These are phyloP conservation scores for Drosophila baimaii DNA, from an alignment of 1,140 invertebrate species.

Conservation along the genomic window DNA sequence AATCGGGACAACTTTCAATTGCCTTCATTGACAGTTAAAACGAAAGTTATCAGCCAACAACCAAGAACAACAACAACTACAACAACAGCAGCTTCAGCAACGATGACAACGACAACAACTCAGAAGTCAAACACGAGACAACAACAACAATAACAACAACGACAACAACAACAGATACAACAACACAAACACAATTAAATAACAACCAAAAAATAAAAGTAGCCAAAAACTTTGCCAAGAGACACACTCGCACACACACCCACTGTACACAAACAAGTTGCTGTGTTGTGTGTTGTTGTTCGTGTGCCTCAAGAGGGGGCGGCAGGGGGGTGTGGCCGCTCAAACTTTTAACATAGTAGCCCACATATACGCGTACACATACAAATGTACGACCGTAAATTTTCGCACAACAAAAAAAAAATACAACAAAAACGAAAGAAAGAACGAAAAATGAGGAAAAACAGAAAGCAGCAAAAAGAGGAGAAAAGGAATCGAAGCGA, in stretches of 20 bases:
- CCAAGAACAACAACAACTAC: constrained; percentile 40
- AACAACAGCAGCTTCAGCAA: constrained; percentile 16
- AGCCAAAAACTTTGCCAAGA: constrained; percentile 64
- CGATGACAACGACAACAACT: constrained; percentile 32
- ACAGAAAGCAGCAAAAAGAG: constrained; percentile 30
- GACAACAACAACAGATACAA: constrained; percentile 20
- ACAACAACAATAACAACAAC: constrained; percentile 30
- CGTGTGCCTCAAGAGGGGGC: constrained; percentile 30
- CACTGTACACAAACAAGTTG: constrained; percentile 56
- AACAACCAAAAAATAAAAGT: constrained; percentile 61
- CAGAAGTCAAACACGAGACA: constrained; percentile 27
- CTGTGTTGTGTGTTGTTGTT: constrained; percentile 42
- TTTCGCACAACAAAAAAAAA: constrained; percentile 32
- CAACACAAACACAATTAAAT: constrained; percentile 70
- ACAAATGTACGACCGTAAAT: constrained; percentile 31
- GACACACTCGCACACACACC: constrained; percentile 16
- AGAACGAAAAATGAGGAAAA: constrained; percentile 37
- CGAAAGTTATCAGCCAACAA: constrained; percentile 59
- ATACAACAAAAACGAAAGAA: constrained; percentile 5
- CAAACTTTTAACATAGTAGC: constrained; percentile 80
- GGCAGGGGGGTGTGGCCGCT: constrained; percentile 46
- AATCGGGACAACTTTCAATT: constrained; percentile 65
- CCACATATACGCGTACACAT: constrained; percentile 62
- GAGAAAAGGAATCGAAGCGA: constrained; percentile 38
- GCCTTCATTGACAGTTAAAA: constrained; percentile 67